Evolutionary conservation across 1,140 invertebrate genomes (phyloP).

Genomic region (Saccostrea cuccullata): DNA sequence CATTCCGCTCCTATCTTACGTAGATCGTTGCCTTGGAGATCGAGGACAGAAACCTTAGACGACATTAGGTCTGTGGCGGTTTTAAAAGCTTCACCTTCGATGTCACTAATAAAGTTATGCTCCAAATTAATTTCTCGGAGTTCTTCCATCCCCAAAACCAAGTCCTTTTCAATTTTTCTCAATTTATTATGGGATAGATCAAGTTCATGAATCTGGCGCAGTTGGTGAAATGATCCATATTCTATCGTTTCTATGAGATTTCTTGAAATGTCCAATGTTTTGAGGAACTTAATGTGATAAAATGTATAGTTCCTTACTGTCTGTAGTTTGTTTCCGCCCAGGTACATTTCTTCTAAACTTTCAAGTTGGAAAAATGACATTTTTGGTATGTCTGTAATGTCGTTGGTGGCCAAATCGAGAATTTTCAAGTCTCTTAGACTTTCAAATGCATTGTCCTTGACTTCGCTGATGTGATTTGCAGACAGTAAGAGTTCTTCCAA

Average conservation of each 20-base stretch:
- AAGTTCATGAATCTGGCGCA: slow-evolving; percentile 32
- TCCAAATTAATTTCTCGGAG: slow-evolving; percentile 50
- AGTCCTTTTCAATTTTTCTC: slow-evolving; percentile 6
- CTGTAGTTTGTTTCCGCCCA: slow-evolving; percentile 49
- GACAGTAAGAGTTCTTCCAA: slow-evolving; percentile 52
- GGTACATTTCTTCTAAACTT: slow-evolving; percentile 46
- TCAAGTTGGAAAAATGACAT: slow-evolving; percentile 40
- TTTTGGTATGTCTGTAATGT: slow-evolving; percentile 45
- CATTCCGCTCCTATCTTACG: slow-evolving; percentile 46
- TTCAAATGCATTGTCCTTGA: slow-evolving; percentile 47
- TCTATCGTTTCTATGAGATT: slow-evolving; percentile 46
- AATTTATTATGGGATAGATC: slow-evolving; percentile 53
- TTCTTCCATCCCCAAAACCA: slow-evolving; percentile 44
- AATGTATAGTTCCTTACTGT: slow-evolving; percentile 48
- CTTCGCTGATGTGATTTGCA: slow-evolving; percentile 51
- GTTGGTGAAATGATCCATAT: neutral
- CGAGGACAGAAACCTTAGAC: slow-evolving; percentile 41
- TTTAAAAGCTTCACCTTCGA: slow-evolving; percentile 44
- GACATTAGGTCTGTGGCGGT: neutral
- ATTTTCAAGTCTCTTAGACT: slow-evolving; percentile 47
- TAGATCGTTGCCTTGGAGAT: slow-evolving; percentile 50
- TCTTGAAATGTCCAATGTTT: slow-evolving; percentile 52
- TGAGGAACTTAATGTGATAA: slow-evolving; percentile 6
- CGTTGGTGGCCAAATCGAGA: slow-evolving; percentile 54
- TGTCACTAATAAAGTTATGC: slow-evolving; percentile 51